A percentile compares a stretch with the other conserved stretches of the same genome.
Conservation (phyloP, 2,888 invertebrate species). For the Iphiclides podalirius region DNA sequence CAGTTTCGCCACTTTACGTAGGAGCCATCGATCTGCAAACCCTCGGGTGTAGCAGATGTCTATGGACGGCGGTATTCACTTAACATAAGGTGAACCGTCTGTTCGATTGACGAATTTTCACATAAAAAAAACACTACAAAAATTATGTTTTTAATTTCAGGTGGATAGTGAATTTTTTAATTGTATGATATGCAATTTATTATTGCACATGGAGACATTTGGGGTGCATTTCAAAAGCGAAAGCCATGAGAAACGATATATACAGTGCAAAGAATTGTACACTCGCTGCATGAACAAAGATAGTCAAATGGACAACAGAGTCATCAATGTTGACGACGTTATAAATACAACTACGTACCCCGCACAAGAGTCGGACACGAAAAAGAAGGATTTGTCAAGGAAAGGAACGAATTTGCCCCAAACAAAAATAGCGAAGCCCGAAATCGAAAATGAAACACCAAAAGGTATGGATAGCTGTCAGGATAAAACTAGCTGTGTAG, state of each 20-base stretch:
- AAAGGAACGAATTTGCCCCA: background rate
- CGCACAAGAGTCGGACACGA: background rate
- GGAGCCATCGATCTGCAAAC: no score
- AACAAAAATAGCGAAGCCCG: background rate
- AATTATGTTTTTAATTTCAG: slow-evolving; percentile 34
- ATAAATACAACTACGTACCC: background rate
- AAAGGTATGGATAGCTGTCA: no score
- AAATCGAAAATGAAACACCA: background rate
- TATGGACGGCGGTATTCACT: no score
- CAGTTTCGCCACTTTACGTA: no score
- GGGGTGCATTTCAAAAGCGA: slow-evolving; percentile 36
- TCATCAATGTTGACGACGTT: background rate
- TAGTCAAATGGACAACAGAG: background rate
- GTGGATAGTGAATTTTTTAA: slow-evolving; percentile 40
- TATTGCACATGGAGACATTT: slow-evolving; percentile 29
- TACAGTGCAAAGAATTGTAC: slow-evolving; percentile 21
- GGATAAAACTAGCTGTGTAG: no score
- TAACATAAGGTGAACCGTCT: no score
- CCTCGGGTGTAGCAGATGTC: no score
- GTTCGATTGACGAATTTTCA: no score
- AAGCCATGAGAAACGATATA: slow-evolving; percentile 34
- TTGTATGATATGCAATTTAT: slow-evolving; percentile 48
- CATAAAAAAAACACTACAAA: no score
- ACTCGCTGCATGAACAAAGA: slow-evolving; percentile 1
- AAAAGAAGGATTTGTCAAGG: background rate